Evolutionary conservation across 2,888 invertebrate genomes (phyloP).

Genomic region (Aspidiotus destructor): DNA sequence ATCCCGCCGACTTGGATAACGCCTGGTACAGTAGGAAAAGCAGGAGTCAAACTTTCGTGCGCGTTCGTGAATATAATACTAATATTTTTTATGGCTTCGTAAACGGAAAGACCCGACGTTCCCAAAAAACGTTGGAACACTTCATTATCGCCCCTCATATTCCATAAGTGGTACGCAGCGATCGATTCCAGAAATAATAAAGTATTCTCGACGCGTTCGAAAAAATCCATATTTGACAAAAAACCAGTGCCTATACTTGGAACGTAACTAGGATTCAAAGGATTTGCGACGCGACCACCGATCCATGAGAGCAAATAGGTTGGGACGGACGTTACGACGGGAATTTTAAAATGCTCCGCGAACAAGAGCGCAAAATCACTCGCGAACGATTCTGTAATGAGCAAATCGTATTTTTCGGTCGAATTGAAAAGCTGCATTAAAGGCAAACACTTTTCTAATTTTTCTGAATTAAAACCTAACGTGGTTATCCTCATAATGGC

Average conservation of each 20-base stretch:
- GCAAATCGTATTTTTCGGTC: constrained; percentile 26
- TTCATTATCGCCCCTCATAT: background rate
- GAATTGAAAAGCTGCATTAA: constrained; percentile 12
- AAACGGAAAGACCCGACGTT: background rate
- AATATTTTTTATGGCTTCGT: constrained; percentile 15
- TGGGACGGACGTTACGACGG: constrained; percentile 19
- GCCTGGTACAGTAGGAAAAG: constrained; percentile 6
- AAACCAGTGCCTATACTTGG: background rate
- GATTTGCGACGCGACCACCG: constrained; percentile 7
- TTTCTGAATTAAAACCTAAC: background rate
- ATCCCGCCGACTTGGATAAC: constrained; percentile 21
- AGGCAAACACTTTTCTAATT: constrained; percentile 4
- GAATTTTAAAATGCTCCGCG: constrained; percentile 18
- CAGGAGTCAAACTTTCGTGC: constrained; percentile 2
- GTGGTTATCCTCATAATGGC: background rate
- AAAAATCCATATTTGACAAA: constrained; percentile 20
- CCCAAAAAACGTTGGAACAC: background rate
- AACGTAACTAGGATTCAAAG: constrained; percentile 9
- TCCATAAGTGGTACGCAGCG: background rate
- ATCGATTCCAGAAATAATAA: background rate
- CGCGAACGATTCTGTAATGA: constrained; percentile 29
- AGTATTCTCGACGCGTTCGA: constrained; percentile 11
- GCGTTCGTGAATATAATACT: constrained; percentile 12
- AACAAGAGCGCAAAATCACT: constrained; percentile 26
- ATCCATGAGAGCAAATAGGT: constrained; percentile 25